phyloP scores from a whole-genome alignment of 2,113 vertebrate species.

The Nanger granti region DNA sequence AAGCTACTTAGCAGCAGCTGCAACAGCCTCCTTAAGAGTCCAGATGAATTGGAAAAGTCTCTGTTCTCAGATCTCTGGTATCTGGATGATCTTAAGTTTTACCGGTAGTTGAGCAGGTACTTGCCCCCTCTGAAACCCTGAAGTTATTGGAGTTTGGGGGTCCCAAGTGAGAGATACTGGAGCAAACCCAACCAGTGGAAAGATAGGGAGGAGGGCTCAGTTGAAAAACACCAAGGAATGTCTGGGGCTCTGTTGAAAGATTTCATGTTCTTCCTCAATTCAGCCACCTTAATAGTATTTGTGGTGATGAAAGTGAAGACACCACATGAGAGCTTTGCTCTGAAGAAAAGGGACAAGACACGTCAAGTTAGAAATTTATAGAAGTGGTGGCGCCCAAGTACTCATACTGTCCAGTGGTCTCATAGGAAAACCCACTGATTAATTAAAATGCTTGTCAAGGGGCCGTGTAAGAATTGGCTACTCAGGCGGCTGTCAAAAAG shows the following conservation, averaged over 20 bases:
- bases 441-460: not conserved
- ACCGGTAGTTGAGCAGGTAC: not conserved
- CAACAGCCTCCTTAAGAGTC: not conserved
- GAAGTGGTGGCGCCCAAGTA: not conserved
- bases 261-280: not conserved
- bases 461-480: not conserved
- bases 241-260: not conserved
- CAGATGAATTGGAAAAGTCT: not conserved
- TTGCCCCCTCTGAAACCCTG: not conserved
- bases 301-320: not conserved
- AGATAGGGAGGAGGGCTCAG: not conserved
- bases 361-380: not conserved
- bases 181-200: not conserved
- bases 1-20: too few relatives aligned
- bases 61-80: not conserved
- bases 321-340: not conserved
- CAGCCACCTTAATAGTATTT: not conserved
- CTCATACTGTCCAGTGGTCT: not conserved
- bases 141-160: not conserved
- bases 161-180: not conserved
- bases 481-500: not conserved
- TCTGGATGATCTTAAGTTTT: not conserved
- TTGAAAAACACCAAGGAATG: not conserved
- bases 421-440: not conserved
- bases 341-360: not conserved